Evolutionary conservation across 1,140 invertebrate species (phyloP), one percentile per base, ranked within the genome.

Genomic region (Zelostemma sp.): DNA sequence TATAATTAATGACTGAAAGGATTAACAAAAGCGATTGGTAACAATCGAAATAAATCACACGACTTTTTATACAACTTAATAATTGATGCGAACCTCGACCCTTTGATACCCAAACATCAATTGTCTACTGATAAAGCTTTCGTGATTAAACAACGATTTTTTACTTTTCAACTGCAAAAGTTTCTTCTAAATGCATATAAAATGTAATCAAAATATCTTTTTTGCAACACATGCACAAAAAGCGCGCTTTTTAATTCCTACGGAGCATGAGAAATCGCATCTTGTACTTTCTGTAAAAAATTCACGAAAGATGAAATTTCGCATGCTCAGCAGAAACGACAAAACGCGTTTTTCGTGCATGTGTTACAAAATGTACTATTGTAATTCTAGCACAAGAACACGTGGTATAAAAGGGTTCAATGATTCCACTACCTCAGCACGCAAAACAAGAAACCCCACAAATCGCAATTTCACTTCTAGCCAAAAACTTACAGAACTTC

Each of bases 11-110:
- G 40, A 18, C 40, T 43, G 40, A 43, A 38, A 43, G 14, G 40
- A 18, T 43, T 43, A 43, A 43, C 40, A 43, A 43, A 43, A 43
- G 14, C 17, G 40, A 43, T 43, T 43, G 14, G 17, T 18, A 43
- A 43, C 40, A 43, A 43, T 43, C 12, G 40, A 8, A 43, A 12
- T 43, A 43, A 43, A 43, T 43, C 40, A 43, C 17, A 43, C 40
- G 17, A 43, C n/a, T 18, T 43, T 43, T 43, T 43, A 43, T 43
- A 43, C 40, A 43, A 43, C 40, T 43, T 14, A n/a, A 38, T n/a
- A n/a, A 38, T 38, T 38, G 3, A 25, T 25, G 35, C 12, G 35
- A 38, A 38, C n/a, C 35, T 11, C 12, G 35, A 38, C 35, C 35
- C 35, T 38, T 38, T 38, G 9, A 38, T 38, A 38, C 35, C 12